Conservation (phyloP, 1,140 invertebrate genomes). For the Delia radicum region DNA sequence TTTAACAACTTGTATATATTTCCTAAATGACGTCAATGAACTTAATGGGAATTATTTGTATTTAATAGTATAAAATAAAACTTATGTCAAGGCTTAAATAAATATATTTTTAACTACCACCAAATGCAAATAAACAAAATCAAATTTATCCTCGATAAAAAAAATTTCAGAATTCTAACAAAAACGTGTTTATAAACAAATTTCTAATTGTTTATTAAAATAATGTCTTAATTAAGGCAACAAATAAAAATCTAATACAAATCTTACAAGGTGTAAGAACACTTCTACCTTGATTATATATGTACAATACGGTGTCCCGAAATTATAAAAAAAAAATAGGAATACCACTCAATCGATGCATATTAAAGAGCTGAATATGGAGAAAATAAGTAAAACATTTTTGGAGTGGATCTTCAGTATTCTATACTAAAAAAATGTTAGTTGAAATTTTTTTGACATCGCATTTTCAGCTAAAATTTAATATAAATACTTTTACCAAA, state of each 20-base stretch:
- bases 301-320: background rate
- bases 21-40: background rate
- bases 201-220: background rate
- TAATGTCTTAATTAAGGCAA: background rate
- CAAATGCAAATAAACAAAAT: background rate
- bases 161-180: background rate
- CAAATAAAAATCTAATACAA: background rate
- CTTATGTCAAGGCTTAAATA: background rate
- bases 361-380: no score
- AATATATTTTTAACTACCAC: no score
- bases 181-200: background rate
- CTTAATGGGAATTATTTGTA: background rate
- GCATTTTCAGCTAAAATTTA: no score
- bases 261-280: background rate
- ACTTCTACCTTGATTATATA: background rate
- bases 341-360: background rate
- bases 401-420: no score
- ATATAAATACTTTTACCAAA: no score
- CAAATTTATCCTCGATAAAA: background rate
- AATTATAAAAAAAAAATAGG: background rate
- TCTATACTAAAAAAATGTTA: no score
- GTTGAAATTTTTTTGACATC: no score
- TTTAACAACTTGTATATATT: background rate
- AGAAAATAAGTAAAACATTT: no score
- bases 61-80: no score